Percentiles rank a stretch among this genome's conserved stretches.
phyloP scores from a whole-genome alignment of 2,888 invertebrate genomes.

The Nephrotoma appendiculata region DNA sequence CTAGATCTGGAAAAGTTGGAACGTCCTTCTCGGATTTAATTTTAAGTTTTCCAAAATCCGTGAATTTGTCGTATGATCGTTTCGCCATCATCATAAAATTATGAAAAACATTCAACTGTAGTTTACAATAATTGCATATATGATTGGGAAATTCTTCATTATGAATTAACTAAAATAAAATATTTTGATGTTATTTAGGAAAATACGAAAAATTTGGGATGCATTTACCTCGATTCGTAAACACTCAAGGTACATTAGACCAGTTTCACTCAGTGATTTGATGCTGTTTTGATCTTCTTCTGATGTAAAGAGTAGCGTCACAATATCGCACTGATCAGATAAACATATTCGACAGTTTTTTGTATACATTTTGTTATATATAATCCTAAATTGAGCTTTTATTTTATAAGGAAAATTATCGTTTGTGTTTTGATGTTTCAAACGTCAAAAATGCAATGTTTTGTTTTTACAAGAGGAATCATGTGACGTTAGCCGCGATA shows the following conservation, averaged over 20 bases:
- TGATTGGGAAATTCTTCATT: constrained; percentile 14
- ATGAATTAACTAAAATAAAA: constrained; percentile 8
- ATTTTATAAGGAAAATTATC: neutral
- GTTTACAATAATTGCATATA: constrained; percentile 20
- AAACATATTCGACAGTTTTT: neutral
- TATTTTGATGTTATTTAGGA: neutral
- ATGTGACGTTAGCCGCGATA: neutral
- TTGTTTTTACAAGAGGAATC: neutral
- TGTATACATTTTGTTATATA: neutral
- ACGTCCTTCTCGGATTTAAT: neutral
- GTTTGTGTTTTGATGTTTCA: neutral
- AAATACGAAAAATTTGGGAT: neutral
- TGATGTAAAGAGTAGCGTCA: neutral
- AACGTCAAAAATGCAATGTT: neutral
- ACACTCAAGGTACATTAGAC: neutral
- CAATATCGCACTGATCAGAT: neutral
- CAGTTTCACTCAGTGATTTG: neutral
- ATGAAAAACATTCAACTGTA: constrained; percentile 21
- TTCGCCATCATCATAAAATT: constrained; percentile 19
- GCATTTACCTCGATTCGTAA: neutral
- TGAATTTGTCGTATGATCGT: constrained; percentile 11
- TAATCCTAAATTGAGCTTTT: neutral
- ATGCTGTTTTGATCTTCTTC: neutral
- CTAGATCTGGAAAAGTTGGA: neutral
- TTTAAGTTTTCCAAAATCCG: neutral